Percentiles rank a stretch among this genome's conserved stretches.
Evolutionary conservation across 1,140 invertebrate species (phyloP).

Genomic region (Caerostris darwini): DNA sequence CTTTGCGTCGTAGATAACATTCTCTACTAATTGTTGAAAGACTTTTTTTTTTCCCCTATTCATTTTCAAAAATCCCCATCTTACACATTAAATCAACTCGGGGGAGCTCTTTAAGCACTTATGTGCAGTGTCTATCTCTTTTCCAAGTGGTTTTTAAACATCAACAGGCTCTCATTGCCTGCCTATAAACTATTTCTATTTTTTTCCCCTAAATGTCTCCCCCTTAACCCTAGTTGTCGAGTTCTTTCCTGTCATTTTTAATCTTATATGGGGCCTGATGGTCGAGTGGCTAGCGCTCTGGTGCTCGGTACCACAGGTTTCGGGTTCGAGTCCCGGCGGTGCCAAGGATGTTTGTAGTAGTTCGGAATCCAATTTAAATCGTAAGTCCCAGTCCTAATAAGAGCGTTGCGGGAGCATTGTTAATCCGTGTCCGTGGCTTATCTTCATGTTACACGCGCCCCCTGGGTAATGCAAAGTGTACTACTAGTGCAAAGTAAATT

Average conservation of each 20-base stretch:
- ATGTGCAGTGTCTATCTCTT: neutral
- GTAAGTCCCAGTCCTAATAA: too few relatives aligned
- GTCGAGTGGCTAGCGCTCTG: too few relatives aligned
- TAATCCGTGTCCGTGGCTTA: too few relatives aligned
- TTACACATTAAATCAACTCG: neutral
- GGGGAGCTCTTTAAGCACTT: neutral
- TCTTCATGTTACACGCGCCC: too few relatives aligned
- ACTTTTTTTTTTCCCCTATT: neutral
- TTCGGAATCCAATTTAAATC: too few relatives aligned
- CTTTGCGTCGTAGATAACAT: neutral
- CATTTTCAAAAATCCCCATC: neutral
- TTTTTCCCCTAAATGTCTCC: neutral
- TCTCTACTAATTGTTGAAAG: neutral
- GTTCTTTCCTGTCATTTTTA: neutral
- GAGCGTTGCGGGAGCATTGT: too few relatives aligned
- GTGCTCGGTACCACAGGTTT: too few relatives aligned
- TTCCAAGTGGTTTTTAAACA: slow-evolving; percentile 32
- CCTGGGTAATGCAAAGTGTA: too few relatives aligned
- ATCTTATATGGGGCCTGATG: neutral
- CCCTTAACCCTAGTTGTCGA: neutral
- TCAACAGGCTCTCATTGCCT: slow-evolving; percentile 48
- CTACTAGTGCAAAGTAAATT: too few relatives aligned
- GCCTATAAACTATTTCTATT: slow-evolving; percentile 47
- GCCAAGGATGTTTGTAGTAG: too few relatives aligned
- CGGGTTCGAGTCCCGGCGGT: too few relatives aligned